Base-by-base conservation (phyloP, 2,797 vertebrate genomes). In the Myotis myotis region DNA sequence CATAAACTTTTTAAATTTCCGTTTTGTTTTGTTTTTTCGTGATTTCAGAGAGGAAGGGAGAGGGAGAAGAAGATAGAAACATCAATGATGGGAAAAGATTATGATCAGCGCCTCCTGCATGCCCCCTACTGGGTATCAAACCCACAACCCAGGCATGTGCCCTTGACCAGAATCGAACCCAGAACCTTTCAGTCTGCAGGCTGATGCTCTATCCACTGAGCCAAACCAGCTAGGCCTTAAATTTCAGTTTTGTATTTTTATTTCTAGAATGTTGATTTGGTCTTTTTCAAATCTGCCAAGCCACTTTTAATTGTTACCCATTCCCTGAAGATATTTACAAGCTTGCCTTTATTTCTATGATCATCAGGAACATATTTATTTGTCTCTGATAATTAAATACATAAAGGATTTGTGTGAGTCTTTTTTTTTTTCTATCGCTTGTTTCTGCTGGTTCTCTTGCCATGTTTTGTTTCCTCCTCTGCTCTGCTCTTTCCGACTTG, bases 251-350 rank as follows among this genome's bases (percentile, higher is more conserved):
- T 79, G 12, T 28, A 38, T 82, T 84, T 91, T 95, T 51, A 75
- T 55, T 91, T 82, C 66, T 53, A 80, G 51, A 86, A 87, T 30
- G 36, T 62, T 38, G 30, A 19, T 28, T 93, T 74, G 41, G 25
- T 62, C 41, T 70, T 55, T 93, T 71, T 36, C 36, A 86, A 89
- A 89, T 81, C 53, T 87, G 9, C 47, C 81, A 83, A 80, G 81
- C 19, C 38, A 79, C 22, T 75, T 86, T 81, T 79, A 71, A 81
- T 30, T 75, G 20, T 47, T 79, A 68, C 44, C n/a, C 71, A 87
- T 47, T 83, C 30, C 62, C 47, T 91, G 12, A 86, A 89, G 51
- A 64, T 22, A 88, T 64, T 82, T 88, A 90, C 28, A 88, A 91
- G 55, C 22, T 89, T 93, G 25, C 49, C 23, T 91, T 80, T 75